A percentile compares a stretch with the other conserved stretches of the same genome.
Evolutionary conservation across 2,113 vertebrate species (phyloP).

Genomic region (Astur gentilis): DNA sequence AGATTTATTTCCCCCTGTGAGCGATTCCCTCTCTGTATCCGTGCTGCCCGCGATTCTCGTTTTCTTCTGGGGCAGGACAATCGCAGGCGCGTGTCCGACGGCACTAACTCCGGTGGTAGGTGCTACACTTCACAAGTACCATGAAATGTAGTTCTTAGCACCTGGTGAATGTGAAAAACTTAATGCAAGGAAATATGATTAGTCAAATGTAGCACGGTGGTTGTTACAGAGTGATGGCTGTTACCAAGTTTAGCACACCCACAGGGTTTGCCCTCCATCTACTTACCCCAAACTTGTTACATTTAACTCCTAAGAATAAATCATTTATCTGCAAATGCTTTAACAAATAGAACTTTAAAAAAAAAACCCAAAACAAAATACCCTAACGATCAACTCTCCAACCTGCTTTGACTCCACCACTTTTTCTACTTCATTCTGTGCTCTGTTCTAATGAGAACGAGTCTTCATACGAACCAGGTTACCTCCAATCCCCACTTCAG

Average conservation of each 20-base stretch:
- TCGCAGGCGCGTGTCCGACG: fast-evolving
- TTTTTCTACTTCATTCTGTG: neutral
- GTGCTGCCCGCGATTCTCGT: fast-evolving
- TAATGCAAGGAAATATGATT: fast-evolving
- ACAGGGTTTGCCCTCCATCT: neutral
- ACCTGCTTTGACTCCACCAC: neutral
- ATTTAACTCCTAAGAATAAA: neutral
- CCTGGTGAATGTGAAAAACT: fast-evolving
- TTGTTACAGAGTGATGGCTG: fast-evolving
- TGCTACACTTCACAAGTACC: neutral
- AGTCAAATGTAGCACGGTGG: fast-evolving
- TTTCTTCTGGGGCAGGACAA: neutral
- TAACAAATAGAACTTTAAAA: neutral
- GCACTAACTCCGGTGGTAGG: fast-evolving
- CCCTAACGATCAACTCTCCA: fast-evolving
- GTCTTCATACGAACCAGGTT: no score
- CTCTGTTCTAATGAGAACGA: fast-evolving
- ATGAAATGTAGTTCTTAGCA: fast-evolving
- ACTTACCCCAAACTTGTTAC: no score
- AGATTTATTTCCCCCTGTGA: fast-evolving
- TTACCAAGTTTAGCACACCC: fast-evolving
- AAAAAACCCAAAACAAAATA: no score
- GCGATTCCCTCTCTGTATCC: fast-evolving
- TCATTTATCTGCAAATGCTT: neutral
- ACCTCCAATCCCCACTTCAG: fast-evolving